Conservation (phyloP, 2,888 invertebrate genomes). For the Congeria kusceri region DNA sequence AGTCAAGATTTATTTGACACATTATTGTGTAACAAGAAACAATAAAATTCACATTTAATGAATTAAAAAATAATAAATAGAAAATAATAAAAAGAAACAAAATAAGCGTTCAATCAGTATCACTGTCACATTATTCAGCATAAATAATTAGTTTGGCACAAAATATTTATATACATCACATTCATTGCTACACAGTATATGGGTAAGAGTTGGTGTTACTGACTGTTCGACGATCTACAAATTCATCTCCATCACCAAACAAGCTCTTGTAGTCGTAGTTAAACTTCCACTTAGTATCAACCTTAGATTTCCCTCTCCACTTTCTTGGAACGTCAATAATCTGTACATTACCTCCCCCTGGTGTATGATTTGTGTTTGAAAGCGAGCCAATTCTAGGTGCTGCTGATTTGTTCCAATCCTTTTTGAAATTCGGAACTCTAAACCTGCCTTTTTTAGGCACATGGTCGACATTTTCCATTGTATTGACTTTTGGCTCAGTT, state of each 20-base stretch:
- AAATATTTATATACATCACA: too few species aligned
- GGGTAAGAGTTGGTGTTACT: conserved; percentile 34
- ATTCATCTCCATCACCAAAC: conserved; percentile 59
- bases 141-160: too few species aligned
- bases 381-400: conserved; percentile 67
- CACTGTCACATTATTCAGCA: too few species aligned
- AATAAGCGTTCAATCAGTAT: too few species aligned
- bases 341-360: conserved; percentile 71
- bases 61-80: too few species aligned
- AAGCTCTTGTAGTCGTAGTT: conserved; percentile 64
- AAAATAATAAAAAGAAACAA: too few species aligned
- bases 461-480: conserved; percentile 73
- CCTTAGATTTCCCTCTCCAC: conserved; percentile 92
- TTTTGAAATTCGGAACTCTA: conserved; percentile 61
- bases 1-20: too few species aligned
- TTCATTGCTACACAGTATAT: conserved; percentile 1
- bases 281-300: conserved; percentile 95
- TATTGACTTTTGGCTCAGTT: conserved; percentile 70
- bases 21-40: too few species aligned
- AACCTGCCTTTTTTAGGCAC: conserved; percentile 59
- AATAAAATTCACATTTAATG: too few species aligned
- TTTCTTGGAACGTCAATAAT: conserved; percentile 73
- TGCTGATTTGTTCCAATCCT: conserved; percentile 60
- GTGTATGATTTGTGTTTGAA: conserved; percentile 66
- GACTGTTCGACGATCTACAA: conserved; percentile 26